Percentiles rank a stretch among this genome's conserved stretches.
phyloP scores from a whole-genome alignment of 2,888 invertebrate genomes.

The Orthonevra nobilis region DNA sequence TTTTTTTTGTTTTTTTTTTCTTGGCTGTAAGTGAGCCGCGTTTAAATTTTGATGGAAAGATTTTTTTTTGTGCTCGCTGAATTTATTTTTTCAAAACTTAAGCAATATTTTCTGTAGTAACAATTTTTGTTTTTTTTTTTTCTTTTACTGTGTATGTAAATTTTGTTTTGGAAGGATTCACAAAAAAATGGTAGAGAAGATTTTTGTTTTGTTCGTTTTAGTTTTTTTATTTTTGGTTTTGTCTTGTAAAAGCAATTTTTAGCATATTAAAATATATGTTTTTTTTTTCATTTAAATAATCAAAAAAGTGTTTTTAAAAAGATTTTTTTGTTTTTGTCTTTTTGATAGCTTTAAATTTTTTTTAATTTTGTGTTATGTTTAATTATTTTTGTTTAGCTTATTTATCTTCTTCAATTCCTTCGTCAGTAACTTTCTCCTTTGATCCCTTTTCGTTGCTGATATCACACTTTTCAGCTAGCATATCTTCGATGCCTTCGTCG shows the following conservation, averaged over 20 bases:
- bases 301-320: constrained; percentile 70
- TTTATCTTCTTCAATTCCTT: constrained; percentile 79
- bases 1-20: constrained; percentile 25
- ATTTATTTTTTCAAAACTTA: constrained; percentile 60
- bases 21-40: constrained; percentile 70
- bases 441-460: constrained; percentile 78
- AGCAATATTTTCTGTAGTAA: constrained; percentile 65
- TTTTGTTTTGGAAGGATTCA: constrained; percentile 69
- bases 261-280: constrained; percentile 71
- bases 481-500: constrained; percentile 80
- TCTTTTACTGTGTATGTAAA: constrained; percentile 63
- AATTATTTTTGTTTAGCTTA: constrained; percentile 70
- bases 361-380: constrained; percentile 70
- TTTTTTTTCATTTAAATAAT: constrained; percentile 64
- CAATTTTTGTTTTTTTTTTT: constrained; percentile 50
- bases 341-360: constrained; percentile 73
- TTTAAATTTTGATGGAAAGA: constrained; percentile 69
- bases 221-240: constrained; percentile 50
- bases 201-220: constrained; percentile 56
- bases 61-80: constrained; percentile 66
- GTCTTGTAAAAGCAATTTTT: constrained; percentile 71
- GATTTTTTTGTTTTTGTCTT: constrained; percentile 75
- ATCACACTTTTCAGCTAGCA: constrained; percentile 80
- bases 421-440: constrained; percentile 76
- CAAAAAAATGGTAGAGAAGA: constrained; percentile 74